phyloP scores from a whole-genome alignment of 2,113 vertebrate species.

The Chamaetylas fuelleborni region DNA sequence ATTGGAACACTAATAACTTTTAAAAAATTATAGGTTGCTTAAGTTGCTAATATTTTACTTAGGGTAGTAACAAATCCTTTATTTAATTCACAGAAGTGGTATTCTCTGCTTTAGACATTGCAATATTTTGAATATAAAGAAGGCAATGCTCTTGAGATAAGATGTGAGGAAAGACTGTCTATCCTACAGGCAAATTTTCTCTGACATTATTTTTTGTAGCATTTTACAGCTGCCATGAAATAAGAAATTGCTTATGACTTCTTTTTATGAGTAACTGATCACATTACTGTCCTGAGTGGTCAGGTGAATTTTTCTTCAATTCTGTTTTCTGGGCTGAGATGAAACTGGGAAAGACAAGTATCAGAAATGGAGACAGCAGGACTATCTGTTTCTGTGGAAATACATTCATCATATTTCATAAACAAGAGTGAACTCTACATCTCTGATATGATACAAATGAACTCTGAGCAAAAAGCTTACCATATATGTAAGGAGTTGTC shows the following conservation, averaged over 20 bases:
- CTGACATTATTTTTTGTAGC: background rate
- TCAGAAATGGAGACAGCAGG: background rate
- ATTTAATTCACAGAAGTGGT: background rate
- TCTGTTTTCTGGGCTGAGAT: background rate
- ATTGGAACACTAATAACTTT: background rate
- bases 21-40: background rate
- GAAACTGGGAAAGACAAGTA: background rate
- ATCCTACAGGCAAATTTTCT: background rate
- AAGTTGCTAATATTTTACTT: background rate
- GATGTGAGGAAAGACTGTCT: fast-evolving
- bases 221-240: background rate
- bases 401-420: background rate
- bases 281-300: background rate
- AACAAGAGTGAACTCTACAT: background rate
- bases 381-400: background rate
- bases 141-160: background rate
- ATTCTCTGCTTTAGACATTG: background rate
- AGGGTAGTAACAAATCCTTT: background rate
- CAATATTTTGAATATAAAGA: background rate
- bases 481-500: background rate
- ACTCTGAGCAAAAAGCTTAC: background rate
- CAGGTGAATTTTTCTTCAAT: background rate
- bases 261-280: background rate
- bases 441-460: background rate
- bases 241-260: background rate